Percentiles rank a stretch among this genome's conserved stretches.
Evolutionary conservation across 1,140 invertebrate genomes (phyloP).

Genomic region (Drosophila quadrilineata): DNA sequence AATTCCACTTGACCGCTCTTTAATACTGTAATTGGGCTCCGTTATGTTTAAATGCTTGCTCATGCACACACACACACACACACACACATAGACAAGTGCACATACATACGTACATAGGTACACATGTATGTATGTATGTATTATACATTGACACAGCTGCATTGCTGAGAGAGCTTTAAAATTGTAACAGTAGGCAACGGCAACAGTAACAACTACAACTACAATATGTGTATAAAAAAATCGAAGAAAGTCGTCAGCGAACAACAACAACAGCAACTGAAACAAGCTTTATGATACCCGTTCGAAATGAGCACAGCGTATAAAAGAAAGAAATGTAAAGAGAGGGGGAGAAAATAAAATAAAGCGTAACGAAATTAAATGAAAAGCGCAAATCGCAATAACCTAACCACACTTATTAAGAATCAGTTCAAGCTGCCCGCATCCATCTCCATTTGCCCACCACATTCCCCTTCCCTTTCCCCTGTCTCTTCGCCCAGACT

Average conservation of each 20-base stretch:
- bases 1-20: conserved; percentile 57
- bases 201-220: conserved; percentile 37
- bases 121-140: not conserved
- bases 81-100: too few relatives aligned
- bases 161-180: conserved; percentile 61
- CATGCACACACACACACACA: conserved; percentile 41
- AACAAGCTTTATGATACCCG: conserved; percentile 59
- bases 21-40: conserved; percentile 70
- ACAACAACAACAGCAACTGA: conserved; percentile 50
- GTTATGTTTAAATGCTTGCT: conserved; percentile 72
- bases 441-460: not conserved
- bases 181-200: conserved; percentile 73
- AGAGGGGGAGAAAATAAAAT: conserved; percentile 21
- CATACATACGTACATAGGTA: not conserved
- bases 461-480: not conserved
- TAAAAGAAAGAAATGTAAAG: conserved; percentile 33
- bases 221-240: conserved; percentile 47
- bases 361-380: conserved; percentile 69
- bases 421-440: conserved; percentile 18
- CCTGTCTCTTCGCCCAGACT: conserved; percentile 1
- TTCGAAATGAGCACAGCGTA: conserved; percentile 64
- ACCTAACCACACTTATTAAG: conserved; percentile 66
- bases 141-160: conserved; percentile 43
- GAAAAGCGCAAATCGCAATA: conserved; percentile 66
- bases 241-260: conserved; percentile 71